Evolutionary conservation across 53 echinoderm and acorn worm genomes (phyloP), one percentile per base, ranked within the genome.

Genomic region (Holothuria leucospilota): DNA sequence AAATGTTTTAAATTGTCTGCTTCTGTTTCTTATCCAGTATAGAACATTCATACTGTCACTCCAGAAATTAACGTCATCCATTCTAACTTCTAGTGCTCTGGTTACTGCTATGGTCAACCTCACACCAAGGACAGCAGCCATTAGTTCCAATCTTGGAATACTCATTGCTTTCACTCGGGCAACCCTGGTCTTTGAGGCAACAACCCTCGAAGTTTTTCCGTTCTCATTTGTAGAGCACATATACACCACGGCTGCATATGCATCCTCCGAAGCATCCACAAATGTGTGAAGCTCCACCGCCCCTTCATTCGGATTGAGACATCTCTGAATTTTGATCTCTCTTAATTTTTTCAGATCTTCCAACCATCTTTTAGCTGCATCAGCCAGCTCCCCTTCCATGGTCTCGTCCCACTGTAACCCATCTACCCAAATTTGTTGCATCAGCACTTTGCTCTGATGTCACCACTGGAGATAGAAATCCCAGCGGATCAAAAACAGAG

Each of bases 171-270:
- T 79, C 15, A 79, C n/a, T 53, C 60, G 80, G 60, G 82, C 82
- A 28, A 82, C 80, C 13, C 59, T 79, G 1, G 80, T 79, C 52
- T 79, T 16, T 5, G 59, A 79, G 42, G 59, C 52, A 27, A 52
- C 80, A 15, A 79, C 4, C 52, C 52, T 10, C n/a, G 41, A 20
- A 9, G 46, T 23, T 42, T 63, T 29, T 14, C 67, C 67, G 0
- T 29, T 29, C 1, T 27, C 20, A 28, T 26, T 59, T 0, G 6
- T 24, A 34, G 16, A 63, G 16, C 65, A 63, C 41, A 84, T 0
- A 52, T 78, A 78, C 28, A 78, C 53, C 18, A 87, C 79, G 2
- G 87, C 23, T 20, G 41, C 87, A 51, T 87, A 87, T 29, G 87
- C 87, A 8, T 64, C 67, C 12, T 27, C 16, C 11, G 77, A 86